phyloP scores from a whole-genome alignment of 2,113 vertebrate genomes.

The Thamnaconus septentrionalis region DNA sequence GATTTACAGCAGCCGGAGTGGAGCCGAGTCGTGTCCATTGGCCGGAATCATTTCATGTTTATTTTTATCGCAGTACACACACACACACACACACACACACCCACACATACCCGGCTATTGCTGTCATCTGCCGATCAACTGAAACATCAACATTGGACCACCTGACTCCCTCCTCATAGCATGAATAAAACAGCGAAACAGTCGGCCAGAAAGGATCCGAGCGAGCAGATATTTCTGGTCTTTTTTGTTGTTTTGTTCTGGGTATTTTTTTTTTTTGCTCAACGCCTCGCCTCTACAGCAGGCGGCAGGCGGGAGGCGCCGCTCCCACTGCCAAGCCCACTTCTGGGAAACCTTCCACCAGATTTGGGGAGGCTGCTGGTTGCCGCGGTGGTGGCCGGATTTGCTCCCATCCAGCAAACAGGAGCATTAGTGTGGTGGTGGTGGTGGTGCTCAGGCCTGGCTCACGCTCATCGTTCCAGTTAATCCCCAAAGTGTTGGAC shows the following conservation, averaged over 20 bases:
- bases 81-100: too few species aligned
- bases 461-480: background rate
- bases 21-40: too few species aligned
- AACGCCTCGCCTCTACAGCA: background rate
- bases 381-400: conserved; percentile 1
- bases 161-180: too few species aligned
- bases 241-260: background rate
- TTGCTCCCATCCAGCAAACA: conserved; percentile 14
- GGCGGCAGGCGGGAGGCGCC: background rate
- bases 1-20: conserved; percentile 54
- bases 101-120: too few species aligned
- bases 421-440: conserved; percentile 8
- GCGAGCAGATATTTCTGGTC: background rate
- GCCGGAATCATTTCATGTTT: too few species aligned
- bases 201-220: too few species aligned
- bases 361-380: background rate
- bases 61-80: too few species aligned
- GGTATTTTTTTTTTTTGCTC: background rate
- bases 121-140: too few species aligned
- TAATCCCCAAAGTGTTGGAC: conserved; percentile 14
- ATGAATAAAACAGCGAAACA: too few species aligned
- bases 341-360: background rate
- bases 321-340: background rate
- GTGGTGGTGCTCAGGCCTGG: conserved; percentile 10
- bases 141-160: too few species aligned